Percentiles rank a stretch among this genome's conserved stretches.
These are phyloP conservation scores for Perizoma flavofasciatum DNA, from an alignment of 2,888 invertebrate genomes.

Conservation along the genomic window DNA sequence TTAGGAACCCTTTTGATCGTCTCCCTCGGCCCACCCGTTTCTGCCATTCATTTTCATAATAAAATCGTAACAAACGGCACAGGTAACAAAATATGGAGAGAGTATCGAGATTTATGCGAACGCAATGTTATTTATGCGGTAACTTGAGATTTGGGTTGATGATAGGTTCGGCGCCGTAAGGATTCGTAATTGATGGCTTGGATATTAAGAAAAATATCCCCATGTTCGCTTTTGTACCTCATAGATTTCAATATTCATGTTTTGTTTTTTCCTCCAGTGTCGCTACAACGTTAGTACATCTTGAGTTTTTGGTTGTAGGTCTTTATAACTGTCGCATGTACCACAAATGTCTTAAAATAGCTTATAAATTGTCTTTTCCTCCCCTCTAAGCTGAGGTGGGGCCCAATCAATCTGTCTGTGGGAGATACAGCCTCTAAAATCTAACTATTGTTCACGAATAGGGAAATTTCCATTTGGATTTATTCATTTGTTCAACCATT, in stretches of 20 bases:
- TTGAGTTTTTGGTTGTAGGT: too few species aligned
- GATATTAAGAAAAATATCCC: conserved; percentile 18
- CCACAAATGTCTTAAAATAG: conserved; percentile 27
- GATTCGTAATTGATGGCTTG: conserved; percentile 25
- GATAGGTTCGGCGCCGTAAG: conserved; percentile 48
- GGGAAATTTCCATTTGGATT: conserved; percentile 83
- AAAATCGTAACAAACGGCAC: conserved; percentile 82
- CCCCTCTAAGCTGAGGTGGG: conserved; percentile 61
- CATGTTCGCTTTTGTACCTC: conserved; percentile 1
- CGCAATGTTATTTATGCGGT: conserved; percentile 71
- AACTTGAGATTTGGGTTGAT: conserved; percentile 62
- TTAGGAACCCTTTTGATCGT: conserved; percentile 82
- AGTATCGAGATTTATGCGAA: conserved; percentile 76
- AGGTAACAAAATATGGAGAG: conserved; percentile 83
- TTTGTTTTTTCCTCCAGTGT: not conserved
- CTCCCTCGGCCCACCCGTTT: conserved; percentile 51
- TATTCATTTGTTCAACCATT: conserved; percentile 83
- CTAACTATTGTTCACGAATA: conserved; percentile 83
- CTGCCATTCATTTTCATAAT: conserved; percentile 84
- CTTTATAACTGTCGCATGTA: not conserved
- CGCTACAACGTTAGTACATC: too few species aligned
- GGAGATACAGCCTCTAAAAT: conserved; percentile 82
- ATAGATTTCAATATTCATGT: not conserved
- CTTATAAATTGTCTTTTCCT: conserved; percentile 51
- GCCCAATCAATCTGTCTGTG: conserved; percentile 83